A percentile compares a stretch with the other conserved stretches of the same genome.
Evolutionary conservation across 23 tunicate species (phyloP).

Genomic region (Ascidia mentula): DNA sequence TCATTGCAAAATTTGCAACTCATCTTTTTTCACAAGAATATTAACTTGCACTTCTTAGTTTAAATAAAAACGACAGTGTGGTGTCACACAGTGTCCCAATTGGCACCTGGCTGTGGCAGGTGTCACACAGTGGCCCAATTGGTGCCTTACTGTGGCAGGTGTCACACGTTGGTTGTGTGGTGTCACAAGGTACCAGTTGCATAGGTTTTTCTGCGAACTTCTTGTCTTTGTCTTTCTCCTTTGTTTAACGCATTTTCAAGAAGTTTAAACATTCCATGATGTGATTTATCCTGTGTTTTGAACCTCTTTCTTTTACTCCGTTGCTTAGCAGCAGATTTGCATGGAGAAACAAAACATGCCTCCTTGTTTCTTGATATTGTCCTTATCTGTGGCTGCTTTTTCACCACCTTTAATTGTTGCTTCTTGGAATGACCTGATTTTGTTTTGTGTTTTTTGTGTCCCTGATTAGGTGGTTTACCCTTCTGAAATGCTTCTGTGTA

Average conservation of each 20-base stretch:
- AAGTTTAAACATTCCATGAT: not conserved
- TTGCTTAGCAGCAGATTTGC: not conserved
- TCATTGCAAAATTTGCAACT: too few relatives aligned
- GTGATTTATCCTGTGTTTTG: not conserved
- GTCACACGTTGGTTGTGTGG: too few relatives aligned
- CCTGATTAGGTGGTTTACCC: not conserved
- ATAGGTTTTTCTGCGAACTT: not conserved
- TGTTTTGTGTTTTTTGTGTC: not conserved
- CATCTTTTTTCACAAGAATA: too few relatives aligned
- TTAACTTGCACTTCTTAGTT: too few relatives aligned
- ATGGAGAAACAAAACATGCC: not conserved
- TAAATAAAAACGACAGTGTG: too few relatives aligned
- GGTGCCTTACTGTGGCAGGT: too few relatives aligned
- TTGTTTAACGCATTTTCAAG: not conserved
- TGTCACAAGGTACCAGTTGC: not conserved
- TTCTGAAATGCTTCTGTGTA: not conserved
- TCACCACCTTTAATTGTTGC: not conserved
- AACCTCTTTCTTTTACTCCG: not conserved
- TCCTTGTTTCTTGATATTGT: not conserved
- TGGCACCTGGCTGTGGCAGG: too few relatives aligned
- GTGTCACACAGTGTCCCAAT: too few relatives aligned
- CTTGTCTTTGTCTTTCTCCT: not conserved
- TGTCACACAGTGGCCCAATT: too few relatives aligned
- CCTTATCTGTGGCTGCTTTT: not conserved
- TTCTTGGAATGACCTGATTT: not conserved